Evolutionary conservation across 2,888 invertebrate species (phyloP).

Genomic region (Chymomyza procnemis): DNA sequence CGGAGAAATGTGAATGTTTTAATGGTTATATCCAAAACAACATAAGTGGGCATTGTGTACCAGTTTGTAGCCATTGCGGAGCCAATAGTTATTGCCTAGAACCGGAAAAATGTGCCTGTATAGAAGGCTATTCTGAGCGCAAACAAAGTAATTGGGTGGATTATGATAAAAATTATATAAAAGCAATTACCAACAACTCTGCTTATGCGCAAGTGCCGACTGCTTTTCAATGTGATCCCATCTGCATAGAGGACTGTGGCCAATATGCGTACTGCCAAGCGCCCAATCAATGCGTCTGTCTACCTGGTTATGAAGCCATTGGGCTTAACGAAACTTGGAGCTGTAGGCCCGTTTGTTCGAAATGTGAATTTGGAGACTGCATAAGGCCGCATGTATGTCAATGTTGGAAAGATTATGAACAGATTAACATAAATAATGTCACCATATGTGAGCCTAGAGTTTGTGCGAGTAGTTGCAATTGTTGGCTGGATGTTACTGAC

Average conservation of each 20-base stretch:
- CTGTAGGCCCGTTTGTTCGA: not conserved
- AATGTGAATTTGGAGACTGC: conserved; percentile 5
- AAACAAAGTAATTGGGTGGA: too few species aligned
- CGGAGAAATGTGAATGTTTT: not conserved
- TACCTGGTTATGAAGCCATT: not conserved
- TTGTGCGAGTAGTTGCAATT: too few species aligned
- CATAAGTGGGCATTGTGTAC: not conserved
- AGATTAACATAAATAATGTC: not conserved
- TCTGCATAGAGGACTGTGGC: not conserved
- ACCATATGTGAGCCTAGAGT: not conserved
- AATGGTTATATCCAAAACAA: too few species aligned
- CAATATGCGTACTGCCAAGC: not conserved
- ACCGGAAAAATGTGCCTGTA: not conserved
- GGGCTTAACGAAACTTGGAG: not conserved
- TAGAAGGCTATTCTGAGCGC: too few species aligned
- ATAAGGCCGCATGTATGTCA: not conserved
- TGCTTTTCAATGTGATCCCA: not conserved
- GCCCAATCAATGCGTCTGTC: not conserved
- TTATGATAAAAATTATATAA: too few species aligned
- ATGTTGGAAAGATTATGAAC: not conserved
- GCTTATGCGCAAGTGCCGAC: too few species aligned
- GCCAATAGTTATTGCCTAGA: not conserved
- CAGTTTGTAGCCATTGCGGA: not conserved
- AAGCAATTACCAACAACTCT: too few species aligned
- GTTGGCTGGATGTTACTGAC: too few species aligned